These are phyloP conservation scores for Blastobasis lacticolella DNA, from an alignment of 2,888 invertebrate genomes.

Conservation along the genomic window DNA sequence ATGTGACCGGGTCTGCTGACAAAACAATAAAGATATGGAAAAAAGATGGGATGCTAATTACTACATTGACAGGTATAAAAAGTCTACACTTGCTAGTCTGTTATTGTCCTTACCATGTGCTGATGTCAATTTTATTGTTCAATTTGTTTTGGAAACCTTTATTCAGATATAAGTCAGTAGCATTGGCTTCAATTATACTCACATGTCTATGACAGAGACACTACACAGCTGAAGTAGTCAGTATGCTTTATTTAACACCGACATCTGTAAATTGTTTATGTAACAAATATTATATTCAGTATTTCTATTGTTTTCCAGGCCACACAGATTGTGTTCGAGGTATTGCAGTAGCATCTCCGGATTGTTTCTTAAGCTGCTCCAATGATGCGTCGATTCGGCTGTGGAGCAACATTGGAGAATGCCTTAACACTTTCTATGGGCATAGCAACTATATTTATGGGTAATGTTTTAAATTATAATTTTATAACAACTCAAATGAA, in stretches of 20 bases:
- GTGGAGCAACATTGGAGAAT: conserved; percentile 89
- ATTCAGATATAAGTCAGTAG: too few relatives aligned
- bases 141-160: too few relatives aligned
- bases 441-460: conserved; percentile 93
- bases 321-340: conserved; percentile 95
- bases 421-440: conserved; percentile 83
- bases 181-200: too few relatives aligned
- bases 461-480: conserved; percentile 35
- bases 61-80: conserved; percentile 75
- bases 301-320: conserved; percentile 64
- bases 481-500: not conserved
- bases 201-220: too few relatives aligned
- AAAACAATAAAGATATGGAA: conserved; percentile 91
- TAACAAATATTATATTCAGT: too few relatives aligned
- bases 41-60: conserved; percentile 77
- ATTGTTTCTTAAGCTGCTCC: conserved; percentile 89
- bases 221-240: too few relatives aligned
- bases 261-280: too few relatives aligned
- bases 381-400: conserved; percentile 92
- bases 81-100: too few relatives aligned
- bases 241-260: too few relatives aligned
- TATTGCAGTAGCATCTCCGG: conserved; percentile 79
- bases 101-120: too few relatives aligned
- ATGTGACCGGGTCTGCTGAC: conserved; percentile 94
- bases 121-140: too few relatives aligned